Evolutionary conservation across 1,140 invertebrate genomes (phyloP).

Genomic region (Schlechtendalia chinensis): DNA sequence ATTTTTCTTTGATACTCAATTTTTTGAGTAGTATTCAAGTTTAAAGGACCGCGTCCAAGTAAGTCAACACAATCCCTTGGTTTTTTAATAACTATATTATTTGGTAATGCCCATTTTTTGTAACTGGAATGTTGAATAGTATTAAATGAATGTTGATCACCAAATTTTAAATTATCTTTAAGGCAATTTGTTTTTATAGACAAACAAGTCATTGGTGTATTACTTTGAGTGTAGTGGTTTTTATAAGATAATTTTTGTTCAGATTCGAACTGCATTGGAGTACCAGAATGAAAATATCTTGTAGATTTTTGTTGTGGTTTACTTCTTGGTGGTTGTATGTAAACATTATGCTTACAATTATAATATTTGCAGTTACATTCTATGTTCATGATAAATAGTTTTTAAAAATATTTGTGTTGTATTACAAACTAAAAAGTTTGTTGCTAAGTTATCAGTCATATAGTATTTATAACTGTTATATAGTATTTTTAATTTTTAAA

Average conservation of each 20-base stretch:
- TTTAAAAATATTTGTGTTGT: neutral
- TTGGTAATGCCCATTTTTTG: neutral
- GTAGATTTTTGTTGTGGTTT: neutral
- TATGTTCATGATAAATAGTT: neutral
- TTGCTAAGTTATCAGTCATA: conserved; percentile 1
- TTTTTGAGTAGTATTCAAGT: conserved; percentile 9
- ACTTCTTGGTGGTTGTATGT: neutral
- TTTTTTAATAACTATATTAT: neutral
- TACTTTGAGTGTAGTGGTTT: neutral
- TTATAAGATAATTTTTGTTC: conserved; percentile 24
- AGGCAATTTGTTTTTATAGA: neutral
- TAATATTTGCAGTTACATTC: neutral
- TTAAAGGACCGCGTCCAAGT: neutral
- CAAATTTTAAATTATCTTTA: neutral
- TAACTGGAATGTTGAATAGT: conserved; percentile 11
- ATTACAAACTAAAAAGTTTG: neutral
- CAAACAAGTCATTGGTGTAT: neutral
- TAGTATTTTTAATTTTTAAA: too few relatives aligned
- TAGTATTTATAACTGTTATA: too few relatives aligned
- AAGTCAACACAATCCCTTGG: neutral
- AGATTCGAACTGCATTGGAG: conserved; percentile 5
- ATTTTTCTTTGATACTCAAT: conserved; percentile 4
- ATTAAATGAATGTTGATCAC: neutral
- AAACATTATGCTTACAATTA: conserved; percentile 17
- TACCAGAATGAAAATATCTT: neutral